Evolutionary conservation across 2,113 vertebrate genomes (phyloP).

Genomic region (Tautogolabrus adspersus): DNA sequence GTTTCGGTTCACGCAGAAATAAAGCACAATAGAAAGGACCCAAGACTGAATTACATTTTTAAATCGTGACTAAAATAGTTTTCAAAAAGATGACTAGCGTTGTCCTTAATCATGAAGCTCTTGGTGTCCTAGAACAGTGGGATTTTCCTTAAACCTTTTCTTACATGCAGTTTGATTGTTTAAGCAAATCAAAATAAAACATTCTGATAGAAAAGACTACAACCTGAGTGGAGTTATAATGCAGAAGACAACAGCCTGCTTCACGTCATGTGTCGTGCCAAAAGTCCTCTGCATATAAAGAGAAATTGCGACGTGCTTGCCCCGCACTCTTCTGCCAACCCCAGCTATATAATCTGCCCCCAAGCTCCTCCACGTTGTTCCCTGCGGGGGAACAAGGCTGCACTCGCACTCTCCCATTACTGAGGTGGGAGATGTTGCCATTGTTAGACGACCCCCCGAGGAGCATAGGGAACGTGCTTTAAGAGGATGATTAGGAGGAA

Average conservation of each 20-base stretch:
- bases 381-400: background rate
- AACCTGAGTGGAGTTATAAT: background rate
- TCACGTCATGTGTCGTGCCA: background rate
- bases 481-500: slow-evolving; percentile 19
- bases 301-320: background rate
- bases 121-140: too few species aligned
- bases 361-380: slow-evolving; percentile 10
- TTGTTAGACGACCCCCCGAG: slow-evolving; percentile 54
- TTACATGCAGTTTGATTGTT: background rate
- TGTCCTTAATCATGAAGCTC: too few species aligned
- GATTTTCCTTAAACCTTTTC: background rate
- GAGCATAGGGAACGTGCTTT: slow-evolving; percentile 17
- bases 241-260: background rate
- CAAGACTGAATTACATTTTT: too few species aligned
- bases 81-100: too few species aligned
- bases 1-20: too few species aligned
- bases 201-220: background rate
- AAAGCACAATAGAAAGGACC: too few species aligned
- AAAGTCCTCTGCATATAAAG: slow-evolving; percentile 7
- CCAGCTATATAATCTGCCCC: slow-evolving; percentile 23
- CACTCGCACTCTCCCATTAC: slow-evolving; percentile 29
- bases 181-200: background rate
- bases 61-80: too few species aligned
- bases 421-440: slow-evolving; percentile 39
- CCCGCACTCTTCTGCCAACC: background rate